Evolutionary conservation across 2,888 invertebrate genomes (phyloP).

Genomic region (Netelia inedita): DNA sequence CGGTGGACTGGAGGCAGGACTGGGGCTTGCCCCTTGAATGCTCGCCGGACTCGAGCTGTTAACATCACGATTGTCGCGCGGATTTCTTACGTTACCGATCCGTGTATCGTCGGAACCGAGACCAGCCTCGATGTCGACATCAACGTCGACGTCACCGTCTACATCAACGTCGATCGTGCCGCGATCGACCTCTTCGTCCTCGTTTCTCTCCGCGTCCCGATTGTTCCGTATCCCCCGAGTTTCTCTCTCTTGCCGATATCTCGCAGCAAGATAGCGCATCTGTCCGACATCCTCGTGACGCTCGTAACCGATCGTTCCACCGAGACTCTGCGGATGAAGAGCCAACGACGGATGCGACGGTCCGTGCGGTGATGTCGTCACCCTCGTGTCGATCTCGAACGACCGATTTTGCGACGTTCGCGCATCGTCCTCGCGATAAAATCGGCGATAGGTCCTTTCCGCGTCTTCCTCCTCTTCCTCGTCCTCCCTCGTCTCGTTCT

Average conservation of each 20-base stretch:
- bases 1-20: constrained; percentile 90
- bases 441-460: constrained; percentile 46
- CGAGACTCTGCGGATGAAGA: constrained; percentile 24
- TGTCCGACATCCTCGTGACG: constrained; percentile 58
- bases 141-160: constrained; percentile 75
- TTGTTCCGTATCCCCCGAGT: constrained; percentile 6
- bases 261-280: constrained; percentile 44
- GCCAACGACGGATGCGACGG: constrained; percentile 45
- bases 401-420: constrained; percentile 7
- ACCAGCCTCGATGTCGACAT: constrained; percentile 76
- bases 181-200: constrained; percentile 61
- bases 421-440: constrained; percentile 43
- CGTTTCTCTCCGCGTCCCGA: constrained; percentile 1
- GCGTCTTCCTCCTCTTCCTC: constrained; percentile 53
- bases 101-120: constrained; percentile 79
- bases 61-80: constrained; percentile 84
- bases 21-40: constrained; percentile 87
- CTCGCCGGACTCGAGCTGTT: constrained; percentile 87
- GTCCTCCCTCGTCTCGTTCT: constrained; percentile 26
- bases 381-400: constrained; percentile 30
- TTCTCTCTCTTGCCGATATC: constrained; percentile 58
- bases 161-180: constrained; percentile 79
- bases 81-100: constrained; percentile 69
- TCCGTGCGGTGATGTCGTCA: constrained; percentile 65
- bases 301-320: constrained; percentile 12